A percentile compares a stretch with the other conserved stretches of the same genome.
Conservation (phyloP, 1,140 invertebrate species). For the Melitaea cinxia region DNA sequence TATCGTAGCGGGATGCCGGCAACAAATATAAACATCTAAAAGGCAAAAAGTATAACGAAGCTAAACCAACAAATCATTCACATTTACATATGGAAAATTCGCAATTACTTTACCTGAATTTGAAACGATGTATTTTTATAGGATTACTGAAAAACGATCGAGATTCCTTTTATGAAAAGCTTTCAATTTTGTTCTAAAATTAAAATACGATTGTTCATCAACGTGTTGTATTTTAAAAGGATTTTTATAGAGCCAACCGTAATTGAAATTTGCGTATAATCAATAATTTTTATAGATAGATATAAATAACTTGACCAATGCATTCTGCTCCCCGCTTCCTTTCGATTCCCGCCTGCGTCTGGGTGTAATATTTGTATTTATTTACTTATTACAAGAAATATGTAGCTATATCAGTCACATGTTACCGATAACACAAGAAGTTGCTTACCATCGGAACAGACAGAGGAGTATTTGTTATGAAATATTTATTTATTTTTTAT, state of each 20-base stretch:
- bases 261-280: conserved; percentile 8
- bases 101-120: conserved; percentile 28
- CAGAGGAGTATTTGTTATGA: too few relatives aligned
- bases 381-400: too few relatives aligned
- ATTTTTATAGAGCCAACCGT: conserved; percentile 12
- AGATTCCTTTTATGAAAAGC: conserved; percentile 4
- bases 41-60: conserved; percentile 31
- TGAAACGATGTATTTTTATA: conserved; percentile 24
- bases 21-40: conserved; percentile 29
- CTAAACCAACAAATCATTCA: conserved; percentile 34
- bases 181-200: conserved; percentile 26
- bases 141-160: conserved; percentile 18
- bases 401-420: too few relatives aligned
- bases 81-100: conserved; percentile 27
- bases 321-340: too few relatives aligned
- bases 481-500: too few relatives aligned
- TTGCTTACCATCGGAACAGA: too few relatives aligned
- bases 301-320: too few relatives aligned
- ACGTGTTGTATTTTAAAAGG: conserved; percentile 9
- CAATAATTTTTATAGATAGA: background rate
- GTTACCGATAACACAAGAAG: too few relatives aligned
- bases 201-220: conserved; percentile 18
- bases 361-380: too few relatives aligned
- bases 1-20: conserved; percentile 4
- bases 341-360: too few relatives aligned